Percentiles rank a stretch among this genome's conserved stretches.
These are phyloP conservation scores for Chaetogeoica ovagalla DNA, from an alignment of 2,888 invertebrate species.

Conservation along the genomic window DNA sequence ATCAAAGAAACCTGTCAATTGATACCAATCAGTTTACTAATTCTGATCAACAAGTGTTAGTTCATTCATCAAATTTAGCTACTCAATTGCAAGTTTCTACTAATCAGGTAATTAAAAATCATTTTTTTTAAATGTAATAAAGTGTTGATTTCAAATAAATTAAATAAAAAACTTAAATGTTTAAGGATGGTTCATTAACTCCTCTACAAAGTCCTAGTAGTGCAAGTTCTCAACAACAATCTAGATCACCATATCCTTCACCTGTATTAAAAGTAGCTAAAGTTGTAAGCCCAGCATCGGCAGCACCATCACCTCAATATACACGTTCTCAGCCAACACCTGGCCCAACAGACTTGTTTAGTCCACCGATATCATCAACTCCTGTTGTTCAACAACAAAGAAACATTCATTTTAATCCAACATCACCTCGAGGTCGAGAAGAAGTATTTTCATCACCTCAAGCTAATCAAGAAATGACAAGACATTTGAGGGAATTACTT, in stretches of 20 bases:
- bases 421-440: constrained; percentile 43
- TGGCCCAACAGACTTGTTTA: constrained; percentile 45
- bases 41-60: constrained; percentile 50
- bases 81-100: constrained; percentile 54
- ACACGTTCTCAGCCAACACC: constrained; percentile 39
- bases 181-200: constrained; percentile 48
- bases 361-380: constrained; percentile 46
- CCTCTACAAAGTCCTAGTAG: constrained; percentile 51
- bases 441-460: constrained; percentile 51
- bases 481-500: constrained; percentile 78
- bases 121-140: background rate
- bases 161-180: background rate
- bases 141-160: background rate
- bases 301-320: constrained; percentile 41
- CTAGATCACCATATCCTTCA: constrained; percentile 48
- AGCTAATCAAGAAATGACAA: constrained; percentile 64
- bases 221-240: constrained; percentile 45
- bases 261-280: constrained; percentile 48
- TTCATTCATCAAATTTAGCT: constrained; percentile 41
- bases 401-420: constrained; percentile 44
- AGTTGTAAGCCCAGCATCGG: constrained; percentile 47
- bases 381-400: constrained; percentile 37
- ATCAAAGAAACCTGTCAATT: constrained; percentile 41
- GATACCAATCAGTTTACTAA: constrained; percentile 42
- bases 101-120: constrained; percentile 48